phyloP scores from a whole-genome alignment of 2,888 invertebrate genomes.

The Leptinotarsa juncta region DNA sequence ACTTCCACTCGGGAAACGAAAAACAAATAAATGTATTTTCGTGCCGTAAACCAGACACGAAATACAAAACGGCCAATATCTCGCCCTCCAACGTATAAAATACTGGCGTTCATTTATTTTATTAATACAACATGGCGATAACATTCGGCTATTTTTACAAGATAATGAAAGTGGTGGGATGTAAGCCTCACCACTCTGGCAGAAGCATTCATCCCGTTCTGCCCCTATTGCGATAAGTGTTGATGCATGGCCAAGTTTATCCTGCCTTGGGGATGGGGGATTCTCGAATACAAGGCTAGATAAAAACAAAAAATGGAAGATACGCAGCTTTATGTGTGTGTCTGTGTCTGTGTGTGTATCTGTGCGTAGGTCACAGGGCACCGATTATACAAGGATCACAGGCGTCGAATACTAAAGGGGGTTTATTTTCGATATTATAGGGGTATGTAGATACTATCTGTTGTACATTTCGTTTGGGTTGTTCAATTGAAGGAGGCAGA shows the following conservation, averaged over 20 bases:
- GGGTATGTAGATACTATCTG: no score
- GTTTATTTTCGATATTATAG: no score
- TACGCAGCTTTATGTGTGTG: constrained; percentile 22
- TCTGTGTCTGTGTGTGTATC: no score
- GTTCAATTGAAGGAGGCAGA: no score
- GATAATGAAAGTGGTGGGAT: constrained; percentile 46
- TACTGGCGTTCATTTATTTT: constrained; percentile 42
- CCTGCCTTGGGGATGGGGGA: constrained; percentile 35
- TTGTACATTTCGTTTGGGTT: no score
- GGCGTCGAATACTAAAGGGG: background rate
- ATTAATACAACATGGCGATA: constrained; percentile 44
- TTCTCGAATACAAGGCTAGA: constrained; percentile 32
- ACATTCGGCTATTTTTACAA: constrained; percentile 45
- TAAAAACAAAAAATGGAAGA: constrained; percentile 37
- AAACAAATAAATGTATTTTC: constrained; percentile 28
- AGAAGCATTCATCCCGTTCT: constrained; percentile 47
- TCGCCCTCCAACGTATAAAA: constrained; percentile 25
- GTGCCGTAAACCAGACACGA: constrained; percentile 27
- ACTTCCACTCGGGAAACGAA: constrained; percentile 15
- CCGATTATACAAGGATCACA: background rate
- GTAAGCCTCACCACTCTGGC: constrained; percentile 35
- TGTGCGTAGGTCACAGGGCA: constrained; percentile 2
- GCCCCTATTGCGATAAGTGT: constrained; percentile 53
- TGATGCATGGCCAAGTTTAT: constrained; percentile 54
- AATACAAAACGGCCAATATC: constrained; percentile 26